Base-by-base conservation (phyloP, 2,113 vertebrate genomes). In the Okapia johnstoni region DNA sequence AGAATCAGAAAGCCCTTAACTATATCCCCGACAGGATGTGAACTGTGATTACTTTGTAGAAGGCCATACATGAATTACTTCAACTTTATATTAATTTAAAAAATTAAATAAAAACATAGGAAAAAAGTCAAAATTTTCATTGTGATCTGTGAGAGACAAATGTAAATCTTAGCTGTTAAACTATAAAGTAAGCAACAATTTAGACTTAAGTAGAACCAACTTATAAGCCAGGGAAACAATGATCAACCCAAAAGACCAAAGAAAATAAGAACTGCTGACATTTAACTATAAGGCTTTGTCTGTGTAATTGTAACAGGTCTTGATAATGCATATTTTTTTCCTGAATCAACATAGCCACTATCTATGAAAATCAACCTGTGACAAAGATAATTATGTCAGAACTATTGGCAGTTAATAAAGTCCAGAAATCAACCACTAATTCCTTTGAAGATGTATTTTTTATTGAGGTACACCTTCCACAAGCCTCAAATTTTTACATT, bases 1-100 rank as follows among this genome's bases (percentile, higher is more conserved):
- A 76, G 21, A 93, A 48, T 85, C 87, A 94, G 50, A 91, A 3
- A 61, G 46, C 28, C 15, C 16, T 33, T 60, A 96, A 96, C 36
- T 60, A 50, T 76, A 90, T 43, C 7, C 28, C 19, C 7, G 5
- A 77, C 9, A 93, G 40, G 28, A 81, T 48, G 6, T 76, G 66
- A 90, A 57, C 81, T 61, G 23, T 84, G n/a, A 96, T 92, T 97
- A 96, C 66, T 77, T 54, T 80, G 85, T 90, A 25, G 30, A 87
- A 97, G 85, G 66, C 21, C 48, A 48, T 60, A 85, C 28, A 80
- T 46, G 48, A 66, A 90, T 19, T 11, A 85, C 33, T 93, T 93
- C 1, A 95, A 90, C 7, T 88, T 94, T 77, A 36, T 70, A 63
- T 63, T 55, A 76, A 26, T 26, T 76, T 76, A 1, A 76, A 76